Conservation (phyloP, 2,888 invertebrate species). For the Dione vanillae region DNA sequence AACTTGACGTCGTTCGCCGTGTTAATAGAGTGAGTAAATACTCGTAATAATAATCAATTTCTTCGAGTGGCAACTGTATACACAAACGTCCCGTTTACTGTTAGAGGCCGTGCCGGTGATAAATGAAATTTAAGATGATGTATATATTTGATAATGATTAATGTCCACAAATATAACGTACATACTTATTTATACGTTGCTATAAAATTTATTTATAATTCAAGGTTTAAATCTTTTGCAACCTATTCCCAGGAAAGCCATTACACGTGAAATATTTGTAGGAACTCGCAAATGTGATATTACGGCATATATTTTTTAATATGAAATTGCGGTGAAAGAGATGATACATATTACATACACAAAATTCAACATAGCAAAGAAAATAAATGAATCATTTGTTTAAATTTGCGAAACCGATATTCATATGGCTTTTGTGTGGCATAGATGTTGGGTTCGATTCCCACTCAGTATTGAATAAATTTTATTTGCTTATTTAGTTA, state of each 20-base stretch:
- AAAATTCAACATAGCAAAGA: neutral
- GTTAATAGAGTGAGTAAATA: too few species aligned
- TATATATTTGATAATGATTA: neutral
- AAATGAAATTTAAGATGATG: neutral
- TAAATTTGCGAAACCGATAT: neutral
- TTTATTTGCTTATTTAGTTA: too few species aligned
- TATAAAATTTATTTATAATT: conserved; percentile 36
- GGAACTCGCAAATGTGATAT: conserved; percentile 36
- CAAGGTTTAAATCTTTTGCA: conserved; percentile 33
- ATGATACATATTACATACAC: neutral
- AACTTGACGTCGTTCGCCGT: too few species aligned
- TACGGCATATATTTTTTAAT: conserved; percentile 30
- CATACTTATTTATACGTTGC: neutral
- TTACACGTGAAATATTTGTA: conserved; percentile 39
- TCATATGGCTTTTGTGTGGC: too few species aligned
- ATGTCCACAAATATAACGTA: neutral
- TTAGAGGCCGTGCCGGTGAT: too few species aligned
- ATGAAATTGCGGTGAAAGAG: conserved; percentile 9
- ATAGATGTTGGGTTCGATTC: too few species aligned
- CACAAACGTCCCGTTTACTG: too few species aligned
- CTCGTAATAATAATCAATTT: too few species aligned
- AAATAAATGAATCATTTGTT: neutral
- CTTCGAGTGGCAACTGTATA: too few species aligned
- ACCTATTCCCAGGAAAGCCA: conserved; percentile 37
- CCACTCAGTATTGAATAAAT: too few species aligned